These are phyloP conservation scores for Siderastrea siderea DNA, from an alignment of 92 coral and sea anemone genomes.

Conservation along the genomic window DNA sequence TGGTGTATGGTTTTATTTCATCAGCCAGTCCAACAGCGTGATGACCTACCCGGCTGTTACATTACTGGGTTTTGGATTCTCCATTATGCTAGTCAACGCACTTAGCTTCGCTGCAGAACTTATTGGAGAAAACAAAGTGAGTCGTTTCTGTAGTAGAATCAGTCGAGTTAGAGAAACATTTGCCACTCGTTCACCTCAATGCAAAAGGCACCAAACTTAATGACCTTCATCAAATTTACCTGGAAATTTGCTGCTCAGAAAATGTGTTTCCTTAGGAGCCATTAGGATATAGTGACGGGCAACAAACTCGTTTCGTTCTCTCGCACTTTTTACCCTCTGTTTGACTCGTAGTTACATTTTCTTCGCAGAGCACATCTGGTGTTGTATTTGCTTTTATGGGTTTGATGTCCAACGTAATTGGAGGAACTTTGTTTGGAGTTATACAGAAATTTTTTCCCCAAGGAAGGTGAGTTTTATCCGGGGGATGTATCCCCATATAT, in stretches of 20 bases:
- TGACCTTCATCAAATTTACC: too few relatives aligned
- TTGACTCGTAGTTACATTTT: neutral
- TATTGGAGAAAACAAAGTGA: conserved; percentile 17
- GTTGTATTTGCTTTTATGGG: neutral
- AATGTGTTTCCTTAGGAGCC: too few relatives aligned
- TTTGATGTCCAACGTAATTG: neutral
- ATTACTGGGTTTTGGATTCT: neutral
- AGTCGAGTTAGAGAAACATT: too few relatives aligned
- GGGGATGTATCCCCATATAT: too few relatives aligned
- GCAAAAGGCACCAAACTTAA: too few relatives aligned
- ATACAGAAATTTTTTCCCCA: neutral
- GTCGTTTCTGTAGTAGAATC: neutral
- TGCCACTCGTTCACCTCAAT: too few relatives aligned
- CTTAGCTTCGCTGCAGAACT: conserved; percentile 11
- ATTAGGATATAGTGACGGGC: too few relatives aligned
- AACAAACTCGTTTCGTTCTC: too few relatives aligned
- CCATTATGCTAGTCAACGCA: neutral
- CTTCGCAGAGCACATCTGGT: neutral
- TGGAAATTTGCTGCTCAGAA: too few relatives aligned
- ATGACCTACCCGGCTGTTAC: conserved; percentile 14
- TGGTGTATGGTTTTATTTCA: conserved; percentile 12
- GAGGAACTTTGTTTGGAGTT: neutral
- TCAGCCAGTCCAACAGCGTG: neutral
- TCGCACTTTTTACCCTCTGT: too few relatives aligned
- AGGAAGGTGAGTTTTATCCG: neutral